Evolutionary conservation across 2,888 invertebrate genomes (phyloP), one percentile per base, ranked within the genome.

Genomic region (Eupeodes luniger): DNA sequence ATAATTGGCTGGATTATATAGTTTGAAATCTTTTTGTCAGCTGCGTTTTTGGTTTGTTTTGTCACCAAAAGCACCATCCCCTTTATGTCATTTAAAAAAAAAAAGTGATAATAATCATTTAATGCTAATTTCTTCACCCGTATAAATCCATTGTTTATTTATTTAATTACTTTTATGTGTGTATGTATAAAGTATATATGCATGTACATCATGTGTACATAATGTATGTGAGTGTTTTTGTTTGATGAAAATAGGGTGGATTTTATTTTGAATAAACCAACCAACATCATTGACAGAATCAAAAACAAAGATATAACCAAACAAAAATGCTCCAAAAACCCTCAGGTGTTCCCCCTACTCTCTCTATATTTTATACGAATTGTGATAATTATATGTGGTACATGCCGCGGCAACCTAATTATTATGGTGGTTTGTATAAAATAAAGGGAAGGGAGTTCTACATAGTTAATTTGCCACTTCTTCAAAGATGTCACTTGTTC

Each of bases 51-150:
- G 9, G 5, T 40, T 40, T 40, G 40, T 27, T 59, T 34, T 59
- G 14, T 59, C n/a, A 36, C 59, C 59, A 40, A 59, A 36, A 59
- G 36, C 59, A 59, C 14, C 59, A 49, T 66, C 66, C 66, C 16
- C 27, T 16, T 62, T 5, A 10, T 57, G 59, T 10, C 34, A 7
- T 69, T 62, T 51, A 61, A 19, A 75, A 74, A 19, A 75, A 74
- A 67, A 69, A 84, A 81, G 74, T 62, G 84, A 81, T 84, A 81
- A 84, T 62, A 84, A 84, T 64, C 81, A 78, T 81, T 84, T 69
- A 78, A 88, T 75, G 85, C 84, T 85, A 88, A 88, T 88, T 81
- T 84, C 47, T 81, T 74, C 81, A 74, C 88, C 88, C 88, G 88
- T 78, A 88, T 88, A 75, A 76, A 70, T 57, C 16, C 55, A 53